Evolutionary conservation across 2,113 vertebrate genomes (phyloP).

Genomic region (Hydrochoerus hydrochaeris): DNA sequence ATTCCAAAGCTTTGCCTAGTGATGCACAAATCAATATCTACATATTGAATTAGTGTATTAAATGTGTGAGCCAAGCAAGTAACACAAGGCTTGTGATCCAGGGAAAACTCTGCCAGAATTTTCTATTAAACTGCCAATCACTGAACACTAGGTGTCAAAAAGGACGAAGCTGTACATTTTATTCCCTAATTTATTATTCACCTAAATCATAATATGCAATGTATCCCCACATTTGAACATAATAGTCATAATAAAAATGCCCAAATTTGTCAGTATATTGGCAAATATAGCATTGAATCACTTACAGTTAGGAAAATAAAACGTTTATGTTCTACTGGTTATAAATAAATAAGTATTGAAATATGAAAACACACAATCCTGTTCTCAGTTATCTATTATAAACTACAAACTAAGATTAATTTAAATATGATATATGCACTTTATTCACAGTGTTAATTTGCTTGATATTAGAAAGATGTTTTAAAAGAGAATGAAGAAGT

Average conservation of each 20-base stretch:
- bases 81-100: background rate
- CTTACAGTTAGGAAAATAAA: background rate
- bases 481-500: background rate
- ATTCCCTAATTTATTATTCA: constrained; percentile 43
- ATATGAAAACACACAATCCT: background rate
- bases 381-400: background rate
- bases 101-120: constrained; percentile 60
- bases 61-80: background rate
- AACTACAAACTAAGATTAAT: constrained; percentile 19
- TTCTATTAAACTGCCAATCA: constrained; percentile 66
- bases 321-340: background rate
- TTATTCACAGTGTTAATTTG: background rate
- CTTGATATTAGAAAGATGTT: background rate
- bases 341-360: constrained; percentile 3
- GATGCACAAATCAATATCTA: constrained; percentile 49
- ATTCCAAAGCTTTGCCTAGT: background rate
- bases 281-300: background rate
- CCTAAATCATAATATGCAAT: background rate
- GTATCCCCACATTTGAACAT: background rate
- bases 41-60: constrained; percentile 1
- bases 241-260: constrained; percentile 33
- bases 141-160: background rate
- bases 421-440: background rate
- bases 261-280: background rate
- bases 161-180: background rate